phyloP scores from a whole-genome alignment of 2,888 invertebrate genomes.

The Lycophotia porphyrea region DNA sequence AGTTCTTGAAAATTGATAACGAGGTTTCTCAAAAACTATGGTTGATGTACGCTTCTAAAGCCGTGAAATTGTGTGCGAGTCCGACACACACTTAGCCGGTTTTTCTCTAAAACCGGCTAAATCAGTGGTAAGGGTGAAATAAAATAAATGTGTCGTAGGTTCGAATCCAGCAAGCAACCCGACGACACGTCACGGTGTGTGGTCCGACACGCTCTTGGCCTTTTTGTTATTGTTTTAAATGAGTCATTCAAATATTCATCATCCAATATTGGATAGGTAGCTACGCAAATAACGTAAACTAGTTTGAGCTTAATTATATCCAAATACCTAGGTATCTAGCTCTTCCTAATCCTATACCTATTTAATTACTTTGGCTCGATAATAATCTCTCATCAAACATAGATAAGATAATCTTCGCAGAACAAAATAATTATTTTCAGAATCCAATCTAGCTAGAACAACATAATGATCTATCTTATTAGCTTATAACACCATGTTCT shows the following conservation, averaged over 20 bases:
- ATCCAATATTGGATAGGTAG: not conserved
- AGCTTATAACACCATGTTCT: not conserved
- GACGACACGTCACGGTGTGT: not conserved
- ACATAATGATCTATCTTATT: conserved; percentile 5
- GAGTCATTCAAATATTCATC: not conserved
- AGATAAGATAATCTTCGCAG: too few species aligned
- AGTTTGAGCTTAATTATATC: not conserved
- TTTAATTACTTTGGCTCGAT: not conserved
- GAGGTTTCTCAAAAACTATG: too few species aligned
- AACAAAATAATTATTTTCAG: conserved; percentile 1
- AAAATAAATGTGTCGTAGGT: too few species aligned
- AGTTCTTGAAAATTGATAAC: not conserved
- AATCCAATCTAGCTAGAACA: not conserved
- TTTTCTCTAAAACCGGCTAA: not conserved
- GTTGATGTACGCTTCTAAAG: too few species aligned
- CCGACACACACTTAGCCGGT: not conserved
- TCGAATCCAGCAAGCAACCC: not conserved
- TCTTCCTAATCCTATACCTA: not conserved
- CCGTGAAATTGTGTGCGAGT: not conserved
- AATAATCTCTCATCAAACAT: not conserved
- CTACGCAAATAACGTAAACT: not conserved
- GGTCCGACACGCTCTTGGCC: not conserved
- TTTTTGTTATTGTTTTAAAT: not conserved
- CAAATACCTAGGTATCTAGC: not conserved
- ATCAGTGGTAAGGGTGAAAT: not conserved